These are phyloP conservation scores for Netelia melanura DNA, from an alignment of 2,888 invertebrate species.

Conservation along the genomic window DNA sequence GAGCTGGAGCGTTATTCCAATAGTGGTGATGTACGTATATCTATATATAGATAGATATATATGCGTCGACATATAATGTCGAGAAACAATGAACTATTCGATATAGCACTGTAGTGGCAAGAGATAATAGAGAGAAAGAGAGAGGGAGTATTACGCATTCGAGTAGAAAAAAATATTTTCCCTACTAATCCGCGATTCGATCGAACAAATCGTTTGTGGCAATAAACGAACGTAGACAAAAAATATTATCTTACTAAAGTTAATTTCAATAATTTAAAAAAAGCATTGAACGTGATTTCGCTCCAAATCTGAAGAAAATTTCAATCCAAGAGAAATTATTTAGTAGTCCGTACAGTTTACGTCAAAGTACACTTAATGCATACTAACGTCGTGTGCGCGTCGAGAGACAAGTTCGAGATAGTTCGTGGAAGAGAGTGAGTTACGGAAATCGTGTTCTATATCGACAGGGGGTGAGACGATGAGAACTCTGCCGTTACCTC, in stretches of 20 bases:
- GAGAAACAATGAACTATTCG: conserved; percentile 46
- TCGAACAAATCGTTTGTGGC: not conserved
- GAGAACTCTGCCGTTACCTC: conserved; percentile 2
- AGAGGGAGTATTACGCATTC: conserved; percentile 25
- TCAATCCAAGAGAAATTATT: too few species aligned
- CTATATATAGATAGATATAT: conserved; percentile 36
- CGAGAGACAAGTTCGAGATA: conserved; percentile 28
- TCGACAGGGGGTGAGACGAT: conserved; percentile 66
- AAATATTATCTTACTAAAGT: too few species aligned
- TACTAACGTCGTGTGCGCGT: conserved; percentile 69
- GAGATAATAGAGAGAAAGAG: conserved; percentile 20
- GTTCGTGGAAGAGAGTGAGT: not conserved
- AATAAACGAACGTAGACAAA: too few species aligned
- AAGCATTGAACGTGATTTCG: too few species aligned
- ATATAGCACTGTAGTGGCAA: not conserved
- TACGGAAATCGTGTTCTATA: conserved; percentile 13
- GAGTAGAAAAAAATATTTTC: not conserved
- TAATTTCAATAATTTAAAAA: too few species aligned
- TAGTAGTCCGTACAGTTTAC: too few species aligned
- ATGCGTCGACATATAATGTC: conserved; percentile 19
- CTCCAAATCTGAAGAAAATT: too few species aligned
- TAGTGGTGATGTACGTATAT: conserved; percentile 7
- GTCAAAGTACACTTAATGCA: too few species aligned
- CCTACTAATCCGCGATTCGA: not conserved
- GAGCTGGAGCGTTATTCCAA: conserved; percentile 49